A percentile compares a stretch with the other conserved stretches of the same genome.
Evolutionary conservation across 37 sponge, comb jelly and placozoan species (phyloP).

Genomic region (Cladorhizidae sp.): DNA sequence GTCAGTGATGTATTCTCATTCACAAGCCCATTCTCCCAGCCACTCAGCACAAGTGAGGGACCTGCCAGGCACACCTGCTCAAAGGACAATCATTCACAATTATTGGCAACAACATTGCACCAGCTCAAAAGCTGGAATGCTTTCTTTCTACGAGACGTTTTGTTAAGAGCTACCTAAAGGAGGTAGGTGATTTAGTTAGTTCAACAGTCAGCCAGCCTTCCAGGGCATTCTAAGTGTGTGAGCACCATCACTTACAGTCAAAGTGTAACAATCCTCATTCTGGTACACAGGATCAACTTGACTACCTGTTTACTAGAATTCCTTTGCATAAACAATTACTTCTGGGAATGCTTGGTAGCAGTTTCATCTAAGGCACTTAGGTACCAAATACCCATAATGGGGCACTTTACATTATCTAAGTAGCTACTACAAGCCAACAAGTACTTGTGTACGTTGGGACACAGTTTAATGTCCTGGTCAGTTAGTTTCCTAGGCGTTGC

Average conservation of each 20-base stretch:
- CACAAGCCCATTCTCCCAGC: not conserved
- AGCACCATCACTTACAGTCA: too few relatives aligned
- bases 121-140: not conserved
- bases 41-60: not conserved
- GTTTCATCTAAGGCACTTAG: constrained; percentile 2
- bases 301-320: not conserved
- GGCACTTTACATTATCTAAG: constrained; percentile 22
- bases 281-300: too few relatives aligned
- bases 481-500: constrained; percentile 15
- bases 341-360: not conserved
- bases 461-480: not conserved
- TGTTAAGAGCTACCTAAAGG: too few relatives aligned
- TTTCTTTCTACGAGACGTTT: not conserved
- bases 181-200: too few relatives aligned
- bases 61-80: constrained; percentile 1
- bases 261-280: too few relatives aligned
- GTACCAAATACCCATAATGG: constrained; percentile 7
- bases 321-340: constrained; percentile 2
- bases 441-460: not conserved
- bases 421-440: constrained; percentile 6
- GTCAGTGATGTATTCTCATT: not conserved
- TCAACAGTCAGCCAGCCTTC: too few relatives aligned
- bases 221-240: too few relatives aligned
- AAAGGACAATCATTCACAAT: not conserved
- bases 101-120: not conserved